Conservation (phyloP, 35 echinoderm and acorn worm genomes). For the Apostichopus parvimensis region DNA sequence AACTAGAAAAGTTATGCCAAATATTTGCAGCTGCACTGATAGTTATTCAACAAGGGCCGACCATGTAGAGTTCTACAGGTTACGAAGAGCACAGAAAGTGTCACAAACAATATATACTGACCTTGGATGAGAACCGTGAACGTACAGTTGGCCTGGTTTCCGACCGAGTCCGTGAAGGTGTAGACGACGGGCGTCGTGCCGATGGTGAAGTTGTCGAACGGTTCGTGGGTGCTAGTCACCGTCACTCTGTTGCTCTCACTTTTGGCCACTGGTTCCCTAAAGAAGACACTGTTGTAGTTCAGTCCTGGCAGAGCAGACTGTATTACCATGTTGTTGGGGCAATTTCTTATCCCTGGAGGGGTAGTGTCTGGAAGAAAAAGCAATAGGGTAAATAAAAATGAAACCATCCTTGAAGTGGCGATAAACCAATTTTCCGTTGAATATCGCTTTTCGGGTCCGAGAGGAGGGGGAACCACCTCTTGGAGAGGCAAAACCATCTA, state of each 20-base stretch:
- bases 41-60: no score
- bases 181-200: conserved; percentile 67
- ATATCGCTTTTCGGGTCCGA: no score
- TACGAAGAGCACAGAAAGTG: no score
- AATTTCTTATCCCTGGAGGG: not conserved
- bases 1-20: no score
- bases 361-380: not conserved
- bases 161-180: conserved; percentile 49
- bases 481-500: no score
- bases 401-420: not conserved
- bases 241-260: conserved; percentile 46
- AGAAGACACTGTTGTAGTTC: conserved; percentile 12
- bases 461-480: no score
- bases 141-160: conserved; percentile 66
- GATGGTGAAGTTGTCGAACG: conserved; percentile 33
- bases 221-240: conserved; percentile 26
- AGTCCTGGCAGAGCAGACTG: not conserved
- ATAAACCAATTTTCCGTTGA: no score
- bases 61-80: no score
- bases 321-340: not conserved
- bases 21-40: no score
- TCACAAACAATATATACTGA: not conserved
- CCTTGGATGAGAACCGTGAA: conserved; percentile 60
- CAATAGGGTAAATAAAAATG: not conserved
- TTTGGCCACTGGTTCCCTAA: conserved; percentile 39